These are phyloP conservation scores for Bombus confusus DNA, from an alignment of 1,140 invertebrate species.

Conservation along the genomic window DNA sequence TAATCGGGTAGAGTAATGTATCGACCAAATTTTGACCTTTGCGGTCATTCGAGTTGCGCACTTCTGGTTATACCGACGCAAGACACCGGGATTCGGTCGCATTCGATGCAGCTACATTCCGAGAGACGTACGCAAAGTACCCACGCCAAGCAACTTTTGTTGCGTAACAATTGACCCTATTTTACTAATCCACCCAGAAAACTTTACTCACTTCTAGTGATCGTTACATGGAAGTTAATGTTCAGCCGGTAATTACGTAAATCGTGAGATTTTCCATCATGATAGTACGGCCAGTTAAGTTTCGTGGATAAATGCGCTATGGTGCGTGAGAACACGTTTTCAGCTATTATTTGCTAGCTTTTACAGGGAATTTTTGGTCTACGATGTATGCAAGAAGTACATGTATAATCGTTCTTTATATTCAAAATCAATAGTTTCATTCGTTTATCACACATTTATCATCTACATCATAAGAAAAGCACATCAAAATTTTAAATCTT, in stretches of 20 bases:
- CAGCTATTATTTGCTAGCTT: not conserved
- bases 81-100: constrained; percentile 47
- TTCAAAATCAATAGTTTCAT: not conserved
- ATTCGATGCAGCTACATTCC: constrained; percentile 54
- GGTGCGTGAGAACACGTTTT: not conserved
- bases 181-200: constrained; percentile 57
- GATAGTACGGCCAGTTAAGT: not conserved
- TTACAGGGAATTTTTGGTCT: not conserved
- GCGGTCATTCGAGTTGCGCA: constrained; percentile 20
- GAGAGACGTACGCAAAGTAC: constrained; percentile 53
- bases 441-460: no score
- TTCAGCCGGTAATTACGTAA: constrained; percentile 12
- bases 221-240: constrained; percentile 31
- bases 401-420: not conserved
- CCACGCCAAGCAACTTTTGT: constrained; percentile 62
- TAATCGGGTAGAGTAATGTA: not conserved
- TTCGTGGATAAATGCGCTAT: not conserved
- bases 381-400: not conserved
- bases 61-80: constrained; percentile 32
- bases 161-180: constrained; percentile 67
- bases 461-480: not conserved
- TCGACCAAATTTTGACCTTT: constrained; percentile 26
- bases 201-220: constrained; percentile 49
- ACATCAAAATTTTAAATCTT: not conserved
- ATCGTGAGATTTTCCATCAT: constrained; percentile 2